Conservation (phyloP, 2,113 vertebrate genomes). For the Gymnogyps californianus region DNA sequence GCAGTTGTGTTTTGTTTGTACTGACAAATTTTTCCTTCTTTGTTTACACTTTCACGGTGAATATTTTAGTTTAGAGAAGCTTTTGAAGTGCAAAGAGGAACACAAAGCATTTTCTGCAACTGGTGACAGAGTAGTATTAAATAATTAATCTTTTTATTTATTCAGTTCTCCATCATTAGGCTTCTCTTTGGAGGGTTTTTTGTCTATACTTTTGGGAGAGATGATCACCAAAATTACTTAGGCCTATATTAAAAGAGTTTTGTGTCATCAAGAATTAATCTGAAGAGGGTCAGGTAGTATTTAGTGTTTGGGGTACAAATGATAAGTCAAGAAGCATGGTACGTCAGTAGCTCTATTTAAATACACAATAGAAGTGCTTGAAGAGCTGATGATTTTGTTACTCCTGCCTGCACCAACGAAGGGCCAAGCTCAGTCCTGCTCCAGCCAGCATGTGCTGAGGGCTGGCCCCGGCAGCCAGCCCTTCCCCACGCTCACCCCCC, state of each 20-base stretch:
- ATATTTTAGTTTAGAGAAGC: background rate
- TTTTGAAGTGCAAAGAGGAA: background rate
- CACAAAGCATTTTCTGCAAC: background rate
- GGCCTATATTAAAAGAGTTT: background rate
- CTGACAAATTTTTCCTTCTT: background rate
- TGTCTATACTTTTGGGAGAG: background rate
- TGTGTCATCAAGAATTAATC: background rate
- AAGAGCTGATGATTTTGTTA: background rate
- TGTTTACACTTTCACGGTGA: background rate
- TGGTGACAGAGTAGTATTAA: background rate
- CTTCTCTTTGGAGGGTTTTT: background rate
- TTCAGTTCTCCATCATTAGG: background rate
- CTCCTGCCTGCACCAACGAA: accelerated
- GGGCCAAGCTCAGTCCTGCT: background rate
- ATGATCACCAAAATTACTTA: background rate
- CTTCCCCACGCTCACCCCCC: accelerated
- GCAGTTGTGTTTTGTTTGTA: background rate
- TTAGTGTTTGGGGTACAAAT: background rate
- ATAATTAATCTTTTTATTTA: background rate
- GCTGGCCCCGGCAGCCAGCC: accelerated
- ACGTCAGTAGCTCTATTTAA: background rate
- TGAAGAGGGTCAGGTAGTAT: background rate
- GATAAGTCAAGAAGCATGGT: background rate
- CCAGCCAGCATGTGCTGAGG: background rate
- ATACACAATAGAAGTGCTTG: background rate